A percentile compares a stretch with the other conserved stretches of the same genome.
Conservation (phyloP, 1,140 invertebrate species). For the Neodiprion virginianus region DNA sequence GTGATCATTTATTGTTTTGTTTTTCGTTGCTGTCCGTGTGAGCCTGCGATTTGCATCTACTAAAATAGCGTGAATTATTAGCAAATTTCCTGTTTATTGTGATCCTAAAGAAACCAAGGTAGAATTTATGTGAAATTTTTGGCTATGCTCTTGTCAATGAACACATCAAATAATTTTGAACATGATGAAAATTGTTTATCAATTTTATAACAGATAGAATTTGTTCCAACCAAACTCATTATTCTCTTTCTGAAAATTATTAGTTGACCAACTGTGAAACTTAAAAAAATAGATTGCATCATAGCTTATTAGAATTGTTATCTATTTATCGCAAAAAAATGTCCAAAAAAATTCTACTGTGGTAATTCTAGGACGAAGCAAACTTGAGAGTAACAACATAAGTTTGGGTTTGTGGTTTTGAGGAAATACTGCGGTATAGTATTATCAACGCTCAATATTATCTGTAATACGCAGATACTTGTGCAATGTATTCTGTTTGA, state of each 20-base stretch:
- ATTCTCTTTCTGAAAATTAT: too few species aligned
- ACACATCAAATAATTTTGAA: too few species aligned
- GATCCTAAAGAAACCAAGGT: not conserved
- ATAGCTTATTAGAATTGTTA: too few species aligned
- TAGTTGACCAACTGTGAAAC: too few species aligned
- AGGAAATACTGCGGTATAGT: not conserved
- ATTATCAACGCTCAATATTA: not conserved
- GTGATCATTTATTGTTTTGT: conserved; percentile 23
- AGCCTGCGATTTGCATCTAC: not conserved
- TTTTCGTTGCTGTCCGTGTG: not conserved
- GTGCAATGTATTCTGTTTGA: not conserved
- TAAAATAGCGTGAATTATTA: not conserved
- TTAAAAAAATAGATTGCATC: too few species aligned
- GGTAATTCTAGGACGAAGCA: not conserved
- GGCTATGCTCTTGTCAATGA: too few species aligned
- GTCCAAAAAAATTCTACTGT: not conserved
- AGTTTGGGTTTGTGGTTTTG: not conserved
- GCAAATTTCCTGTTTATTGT: not conserved
- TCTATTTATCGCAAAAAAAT: not conserved
- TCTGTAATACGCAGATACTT: not conserved
- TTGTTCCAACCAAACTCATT: too few species aligned
- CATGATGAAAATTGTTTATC: too few species aligned
- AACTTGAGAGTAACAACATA: not conserved
- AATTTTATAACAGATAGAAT: too few species aligned
- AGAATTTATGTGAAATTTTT: not conserved